Evolutionary conservation across 2,888 invertebrate species (phyloP).

Genomic region (Meandrusa payeni): DNA sequence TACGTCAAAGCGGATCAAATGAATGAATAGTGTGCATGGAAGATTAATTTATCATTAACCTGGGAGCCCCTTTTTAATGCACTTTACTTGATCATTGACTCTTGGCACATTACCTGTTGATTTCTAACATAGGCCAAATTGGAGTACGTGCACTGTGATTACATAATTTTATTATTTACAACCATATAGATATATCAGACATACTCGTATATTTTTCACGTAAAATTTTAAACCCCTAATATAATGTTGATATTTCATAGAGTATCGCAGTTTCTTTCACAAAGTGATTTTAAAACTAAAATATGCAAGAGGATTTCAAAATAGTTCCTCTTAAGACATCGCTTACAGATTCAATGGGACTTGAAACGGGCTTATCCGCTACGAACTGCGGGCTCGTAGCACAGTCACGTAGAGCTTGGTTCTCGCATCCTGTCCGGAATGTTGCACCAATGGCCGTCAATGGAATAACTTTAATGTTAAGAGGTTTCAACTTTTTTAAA

Average conservation of each 20-base stretch:
- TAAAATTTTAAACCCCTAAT: too few relatives aligned
- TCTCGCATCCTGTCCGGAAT: slow-evolving; percentile 4
- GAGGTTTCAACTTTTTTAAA: too few relatives aligned
- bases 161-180: too few relatives aligned
- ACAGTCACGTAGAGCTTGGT: slow-evolving; percentile 14
- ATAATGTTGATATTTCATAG: too few relatives aligned
- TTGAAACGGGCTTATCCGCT: background rate
- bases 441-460: slow-evolving; percentile 2
- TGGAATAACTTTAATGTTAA: slow-evolving; percentile 7
- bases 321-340: background rate
- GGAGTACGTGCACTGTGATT: too few relatives aligned
- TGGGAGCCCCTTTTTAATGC: background rate
- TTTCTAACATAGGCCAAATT: too few relatives aligned
- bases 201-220: too few relatives aligned
- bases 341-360: slow-evolving; percentile 7
- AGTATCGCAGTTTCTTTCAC: too few relatives aligned
- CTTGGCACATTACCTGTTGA: too few relatives aligned
- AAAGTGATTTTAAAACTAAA: too few relatives aligned
- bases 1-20: slow-evolving; percentile 13
- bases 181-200: too few relatives aligned
- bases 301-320: slow-evolving; percentile 7
- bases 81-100: too few relatives aligned
- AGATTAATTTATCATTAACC: slow-evolving; percentile 1
- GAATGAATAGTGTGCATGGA: slow-evolving; percentile 6
- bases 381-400: background rate